Percentiles rank a stretch among this genome's conserved stretches.
These are phyloP conservation scores for Macaca nemestrina DNA, from an alignment of 2,113 vertebrate genomes.

Conservation along the genomic window DNA sequence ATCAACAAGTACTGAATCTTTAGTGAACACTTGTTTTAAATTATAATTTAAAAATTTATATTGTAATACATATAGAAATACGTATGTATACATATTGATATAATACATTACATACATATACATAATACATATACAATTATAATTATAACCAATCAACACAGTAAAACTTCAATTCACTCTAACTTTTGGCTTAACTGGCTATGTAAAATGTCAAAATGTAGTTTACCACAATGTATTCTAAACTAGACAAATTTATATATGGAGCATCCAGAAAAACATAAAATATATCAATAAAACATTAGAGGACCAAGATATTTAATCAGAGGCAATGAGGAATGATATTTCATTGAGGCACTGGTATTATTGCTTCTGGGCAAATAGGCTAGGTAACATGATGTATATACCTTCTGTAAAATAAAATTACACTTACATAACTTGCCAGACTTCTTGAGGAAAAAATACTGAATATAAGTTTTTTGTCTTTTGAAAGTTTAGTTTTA, in stretches of 20 bases:
- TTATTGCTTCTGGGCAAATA: not conserved
- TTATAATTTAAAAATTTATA: not conserved
- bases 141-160: not conserved
- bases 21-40: not conserved
- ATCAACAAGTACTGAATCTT: not conserved
- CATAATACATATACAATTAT: not conserved
- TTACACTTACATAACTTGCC: not conserved
- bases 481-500: not conserved
- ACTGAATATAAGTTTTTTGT: conserved; percentile 9
- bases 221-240: not conserved
- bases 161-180: not conserved
- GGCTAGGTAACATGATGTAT: not conserved
- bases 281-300: not conserved
- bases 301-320: not conserved
- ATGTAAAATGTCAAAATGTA: not conserved
- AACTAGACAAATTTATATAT: not conserved
- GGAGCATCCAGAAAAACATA: not conserved
- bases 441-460: conserved; percentile 8
- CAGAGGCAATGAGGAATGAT: not conserved
- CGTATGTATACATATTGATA: too few species aligned
- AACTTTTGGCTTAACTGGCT: not conserved
- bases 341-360: not conserved
- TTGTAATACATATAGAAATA: too few species aligned
- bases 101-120: too few species aligned
- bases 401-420: conserved; percentile 15